Percentiles rank a stretch among this genome's conserved stretches.
Evolutionary conservation across 2,797 vertebrate genomes (phyloP).

Genomic region (Bradypodion ventrale): DNA sequence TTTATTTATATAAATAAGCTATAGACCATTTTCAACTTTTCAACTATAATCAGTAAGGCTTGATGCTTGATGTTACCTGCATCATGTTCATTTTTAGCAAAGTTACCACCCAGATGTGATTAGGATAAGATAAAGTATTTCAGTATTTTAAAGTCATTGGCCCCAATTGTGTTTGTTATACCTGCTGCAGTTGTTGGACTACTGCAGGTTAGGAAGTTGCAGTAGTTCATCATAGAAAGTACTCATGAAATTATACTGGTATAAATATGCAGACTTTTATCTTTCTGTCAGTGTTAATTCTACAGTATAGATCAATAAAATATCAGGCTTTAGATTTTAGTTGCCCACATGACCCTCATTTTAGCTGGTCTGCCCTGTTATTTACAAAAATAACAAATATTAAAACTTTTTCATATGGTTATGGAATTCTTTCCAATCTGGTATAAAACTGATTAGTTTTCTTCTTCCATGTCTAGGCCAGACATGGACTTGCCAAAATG

Average conservation of each 20-base stretch:
- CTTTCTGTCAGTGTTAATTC: neutral
- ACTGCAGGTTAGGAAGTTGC: too few relatives aligned
- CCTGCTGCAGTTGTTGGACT: too few relatives aligned
- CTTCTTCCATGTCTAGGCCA: too few relatives aligned
- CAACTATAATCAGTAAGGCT: neutral
- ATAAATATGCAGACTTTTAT: neutral
- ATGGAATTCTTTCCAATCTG: neutral
- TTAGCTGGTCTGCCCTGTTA: too few relatives aligned
- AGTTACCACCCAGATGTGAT: slow-evolving; percentile 32
- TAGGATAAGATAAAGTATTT: slow-evolving; percentile 4
- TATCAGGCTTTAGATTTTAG: too few relatives aligned
- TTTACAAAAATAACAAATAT: too few relatives aligned
- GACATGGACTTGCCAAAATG: too few relatives aligned
- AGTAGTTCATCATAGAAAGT: too few relatives aligned
- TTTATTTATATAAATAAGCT: neutral
- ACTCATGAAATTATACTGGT: too few relatives aligned
- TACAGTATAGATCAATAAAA: too few relatives aligned
- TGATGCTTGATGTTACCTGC: neutral
- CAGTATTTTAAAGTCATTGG: neutral
- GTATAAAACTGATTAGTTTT: neutral
- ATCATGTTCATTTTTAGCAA: neutral
- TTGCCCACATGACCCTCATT: too few relatives aligned
- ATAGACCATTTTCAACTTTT: neutral
- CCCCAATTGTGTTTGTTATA: too few relatives aligned
- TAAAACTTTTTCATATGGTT: neutral